A percentile compares a stretch with the other conserved stretches of the same genome.
These are phyloP conservation scores for Enteromius trimaculatus DNA, from an alignment of 2,797 vertebrate species.

Conservation along the genomic window DNA sequence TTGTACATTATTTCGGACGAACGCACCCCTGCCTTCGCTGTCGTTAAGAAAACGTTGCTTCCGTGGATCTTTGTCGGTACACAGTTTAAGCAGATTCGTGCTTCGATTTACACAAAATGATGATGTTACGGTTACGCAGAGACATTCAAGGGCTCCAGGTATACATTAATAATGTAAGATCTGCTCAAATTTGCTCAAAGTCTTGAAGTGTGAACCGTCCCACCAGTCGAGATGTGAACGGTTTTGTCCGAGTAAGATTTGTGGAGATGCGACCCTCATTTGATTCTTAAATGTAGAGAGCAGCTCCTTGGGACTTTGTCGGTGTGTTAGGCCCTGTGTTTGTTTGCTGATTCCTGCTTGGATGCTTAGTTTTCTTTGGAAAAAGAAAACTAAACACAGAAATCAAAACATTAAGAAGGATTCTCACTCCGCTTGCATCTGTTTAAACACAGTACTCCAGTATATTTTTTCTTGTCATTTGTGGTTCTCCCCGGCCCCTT, in stretches of 20 bases:
- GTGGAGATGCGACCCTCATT: slow-evolving; percentile 55
- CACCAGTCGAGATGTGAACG: slow-evolving; percentile 48
- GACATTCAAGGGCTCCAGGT: slow-evolving; percentile 6
- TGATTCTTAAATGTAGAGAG: slow-evolving; percentile 64
- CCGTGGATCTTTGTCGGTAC: slow-evolving; percentile 24
- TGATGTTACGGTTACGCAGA: background rate
- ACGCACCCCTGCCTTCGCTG: slow-evolving; percentile 59
- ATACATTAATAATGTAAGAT: slow-evolving; percentile 10
- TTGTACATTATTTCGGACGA: slow-evolving; percentile 62
- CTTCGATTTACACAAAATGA: slow-evolving; percentile 15
- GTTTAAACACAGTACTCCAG: slow-evolving; percentile 69
- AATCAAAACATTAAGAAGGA: slow-evolving; percentile 61
- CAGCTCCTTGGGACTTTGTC: slow-evolving; percentile 67
- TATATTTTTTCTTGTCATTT: slow-evolving; percentile 75
- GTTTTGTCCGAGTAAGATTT: slow-evolving; percentile 56
- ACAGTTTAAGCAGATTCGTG: slow-evolving; percentile 41
- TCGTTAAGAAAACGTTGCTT: slow-evolving; percentile 19
- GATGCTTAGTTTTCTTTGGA: slow-evolving; percentile 70
- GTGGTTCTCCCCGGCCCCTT: slow-evolving; percentile 72
- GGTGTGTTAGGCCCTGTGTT: slow-evolving; percentile 68
- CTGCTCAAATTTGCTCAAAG: slow-evolving; percentile 17
- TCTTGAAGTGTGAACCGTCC: slow-evolving; percentile 16
- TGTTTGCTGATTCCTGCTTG: slow-evolving; percentile 58
- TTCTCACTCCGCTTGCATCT: slow-evolving; percentile 66
- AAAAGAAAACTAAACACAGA: slow-evolving; percentile 45